Conservation (phyloP, 92 coral and sea anemone genomes). For the Epizoanthus stellaris region DNA sequence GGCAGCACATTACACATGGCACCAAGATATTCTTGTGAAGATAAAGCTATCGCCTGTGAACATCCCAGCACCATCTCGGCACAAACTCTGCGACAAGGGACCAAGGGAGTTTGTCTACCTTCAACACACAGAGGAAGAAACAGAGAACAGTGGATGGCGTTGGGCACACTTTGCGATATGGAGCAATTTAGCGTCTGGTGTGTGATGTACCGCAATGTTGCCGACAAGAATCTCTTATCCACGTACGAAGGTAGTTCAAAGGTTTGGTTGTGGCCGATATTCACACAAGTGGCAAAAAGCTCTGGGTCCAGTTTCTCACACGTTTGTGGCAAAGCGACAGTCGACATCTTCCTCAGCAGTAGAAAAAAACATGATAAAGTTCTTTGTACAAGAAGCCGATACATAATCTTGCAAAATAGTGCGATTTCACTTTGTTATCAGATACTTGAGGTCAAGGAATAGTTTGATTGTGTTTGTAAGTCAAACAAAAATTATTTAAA, state of each 20-base stretch:
- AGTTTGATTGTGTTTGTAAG: too few relatives aligned
- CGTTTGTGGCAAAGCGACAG: conserved; percentile 15
- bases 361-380: not conserved
- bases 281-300: conserved; percentile 24
- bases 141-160: conserved; percentile 16
- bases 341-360: not conserved
- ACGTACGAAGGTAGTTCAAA: conserved; percentile 24
- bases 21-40: conserved; percentile 1
- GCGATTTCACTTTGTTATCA: too few relatives aligned
- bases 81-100: conserved; percentile 32
- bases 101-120: conserved; percentile 19
- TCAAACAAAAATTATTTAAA: too few relatives aligned
- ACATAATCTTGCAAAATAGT: not conserved
- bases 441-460: too few relatives aligned
- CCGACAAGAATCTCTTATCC: not conserved
- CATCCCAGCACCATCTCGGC: conserved; percentile 38
- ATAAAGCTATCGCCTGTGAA: not conserved
- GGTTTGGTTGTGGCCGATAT: conserved; percentile 34
- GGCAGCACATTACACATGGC: conserved; percentile 21
- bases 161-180: not conserved
- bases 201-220: not conserved
- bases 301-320: conserved; percentile 28
- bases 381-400: not conserved
- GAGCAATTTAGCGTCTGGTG: conserved; percentile 24
- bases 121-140: conserved; percentile 29